Conservation (phyloP, 2,888 invertebrate species). For the Cantharis flavilabris region DNA sequence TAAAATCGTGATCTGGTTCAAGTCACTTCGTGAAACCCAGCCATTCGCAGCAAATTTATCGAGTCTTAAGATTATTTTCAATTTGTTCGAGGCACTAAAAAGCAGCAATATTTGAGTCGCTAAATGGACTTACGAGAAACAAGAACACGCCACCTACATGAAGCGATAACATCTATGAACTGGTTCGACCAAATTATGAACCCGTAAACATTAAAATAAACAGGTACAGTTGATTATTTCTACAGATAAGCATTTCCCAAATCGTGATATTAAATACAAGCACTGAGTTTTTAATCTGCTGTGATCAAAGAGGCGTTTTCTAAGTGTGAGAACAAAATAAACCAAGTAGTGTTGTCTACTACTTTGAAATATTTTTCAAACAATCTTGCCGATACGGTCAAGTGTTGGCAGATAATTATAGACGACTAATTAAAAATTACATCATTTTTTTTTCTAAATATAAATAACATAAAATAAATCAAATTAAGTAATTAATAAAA, state of each 20-base stretch:
- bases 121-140: constrained; percentile 46
- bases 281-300: constrained; percentile 18
- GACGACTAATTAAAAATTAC: neutral
- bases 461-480: neutral
- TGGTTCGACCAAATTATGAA: constrained; percentile 49
- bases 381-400: neutral
- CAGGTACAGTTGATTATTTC: constrained; percentile 37
- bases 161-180: constrained; percentile 47
- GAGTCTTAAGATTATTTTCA: constrained; percentile 44
- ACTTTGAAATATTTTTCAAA: neutral
- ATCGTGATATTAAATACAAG: constrained; percentile 30
- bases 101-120: constrained; percentile 43
- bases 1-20: neutral
- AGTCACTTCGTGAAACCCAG: neutral
- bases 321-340: constrained; percentile 25
- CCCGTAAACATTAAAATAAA: constrained; percentile 51
- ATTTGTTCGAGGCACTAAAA: constrained; percentile 47
- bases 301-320: constrained; percentile 24
- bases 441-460: neutral
- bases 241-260: constrained; percentile 29
- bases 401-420: neutral
- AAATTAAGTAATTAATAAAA: neutral
- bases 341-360: neutral
- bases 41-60: constrained; percentile 23
- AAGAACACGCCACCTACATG: constrained; percentile 52